Evolutionary conservation across 2,888 invertebrate genomes (phyloP), one percentile per base, ranked within the genome.

Genomic region (Sphinx pinastri): DNA sequence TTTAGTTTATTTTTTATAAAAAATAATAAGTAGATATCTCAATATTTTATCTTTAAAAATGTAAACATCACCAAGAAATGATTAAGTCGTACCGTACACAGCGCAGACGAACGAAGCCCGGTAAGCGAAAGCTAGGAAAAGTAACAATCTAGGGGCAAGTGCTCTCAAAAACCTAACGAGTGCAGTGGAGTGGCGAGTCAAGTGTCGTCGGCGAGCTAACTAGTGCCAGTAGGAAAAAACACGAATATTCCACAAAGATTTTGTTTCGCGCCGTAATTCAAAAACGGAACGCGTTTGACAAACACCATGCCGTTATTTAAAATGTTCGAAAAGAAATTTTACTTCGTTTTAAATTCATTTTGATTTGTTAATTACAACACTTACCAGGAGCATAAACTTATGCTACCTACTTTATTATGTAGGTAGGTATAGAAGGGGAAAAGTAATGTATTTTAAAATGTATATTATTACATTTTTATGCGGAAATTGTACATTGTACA

Each of bases 111-210:
- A 45, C 11, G 67, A 59, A 55, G 25, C 31, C 11, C 54, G 16
- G 73, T 74, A 77, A 72, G 77, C 75, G 75, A 74, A 78, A 74
- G 76, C 72, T 75, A 72, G 77, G 77, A 78, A 83, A 86, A 86
- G 87, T 88, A 89, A 90, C 90, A 86, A 88, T 85, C 85, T 79
- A 75, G 78, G 74, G 77, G 80, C 79, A 80, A 88, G 87, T 77
- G 85, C 81, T 79, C 90, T 90, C 74, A 81, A 84, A 82, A 86
- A 82, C 77, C 79, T 87, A 85, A 87, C 87, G 85, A 91, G 90
- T 87, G 85, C 82, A 83, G 87, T 82, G 75, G 78, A 88, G 87
- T 75, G 82, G 77, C 78, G 77, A 76, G 84, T 80, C 73, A 77
- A 88, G 90, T 77, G 83, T 77, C 79, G 78, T 75, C 77, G 81